These are phyloP conservation scores for Tiliacea aurago DNA, from an alignment of 2,888 invertebrate species.

Conservation along the genomic window DNA sequence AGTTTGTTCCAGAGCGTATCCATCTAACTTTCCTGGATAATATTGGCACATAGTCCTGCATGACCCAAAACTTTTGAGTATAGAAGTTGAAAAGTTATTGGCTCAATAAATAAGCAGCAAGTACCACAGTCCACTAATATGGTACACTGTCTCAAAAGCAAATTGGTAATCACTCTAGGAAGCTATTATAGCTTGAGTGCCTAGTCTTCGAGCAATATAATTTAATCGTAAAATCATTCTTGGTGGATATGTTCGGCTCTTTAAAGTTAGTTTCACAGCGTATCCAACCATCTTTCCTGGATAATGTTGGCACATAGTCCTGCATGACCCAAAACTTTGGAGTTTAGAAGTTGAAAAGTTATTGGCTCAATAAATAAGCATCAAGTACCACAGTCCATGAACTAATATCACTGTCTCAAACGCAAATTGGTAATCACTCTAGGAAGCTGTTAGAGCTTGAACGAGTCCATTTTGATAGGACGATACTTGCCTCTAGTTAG, in stretches of 20 bases:
- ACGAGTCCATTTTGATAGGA: conserved; percentile 5
- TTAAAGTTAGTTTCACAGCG: conserved; percentile 11
- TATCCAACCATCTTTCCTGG: not conserved
- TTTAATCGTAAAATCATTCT: conserved; percentile 12
- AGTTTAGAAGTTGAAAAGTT: too few relatives aligned
- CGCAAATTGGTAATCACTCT: conserved; percentile 37
- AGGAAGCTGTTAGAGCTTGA: conserved; percentile 15
- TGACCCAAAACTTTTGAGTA: not conserved
- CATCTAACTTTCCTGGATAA: not conserved
- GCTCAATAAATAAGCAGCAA: conserved; percentile 11
- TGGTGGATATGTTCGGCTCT: not conserved
- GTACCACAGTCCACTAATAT: not conserved
- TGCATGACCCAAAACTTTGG: not conserved
- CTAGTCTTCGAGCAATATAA: conserved; percentile 17
- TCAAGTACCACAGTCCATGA: not conserved
- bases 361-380: not conserved
- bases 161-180: conserved; percentile 34
- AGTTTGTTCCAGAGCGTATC: conserved; percentile 3
- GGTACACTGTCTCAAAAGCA: not conserved
- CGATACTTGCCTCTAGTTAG: not conserved
- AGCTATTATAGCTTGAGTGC: too few relatives aligned
- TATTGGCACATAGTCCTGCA: not conserved
- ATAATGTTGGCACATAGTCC: not conserved
- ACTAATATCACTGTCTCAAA: not conserved
- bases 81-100: not conserved